These are phyloP conservation scores for Malurus melanocephalus DNA, from an alignment of 2,113 vertebrate genomes.

Conservation along the genomic window DNA sequence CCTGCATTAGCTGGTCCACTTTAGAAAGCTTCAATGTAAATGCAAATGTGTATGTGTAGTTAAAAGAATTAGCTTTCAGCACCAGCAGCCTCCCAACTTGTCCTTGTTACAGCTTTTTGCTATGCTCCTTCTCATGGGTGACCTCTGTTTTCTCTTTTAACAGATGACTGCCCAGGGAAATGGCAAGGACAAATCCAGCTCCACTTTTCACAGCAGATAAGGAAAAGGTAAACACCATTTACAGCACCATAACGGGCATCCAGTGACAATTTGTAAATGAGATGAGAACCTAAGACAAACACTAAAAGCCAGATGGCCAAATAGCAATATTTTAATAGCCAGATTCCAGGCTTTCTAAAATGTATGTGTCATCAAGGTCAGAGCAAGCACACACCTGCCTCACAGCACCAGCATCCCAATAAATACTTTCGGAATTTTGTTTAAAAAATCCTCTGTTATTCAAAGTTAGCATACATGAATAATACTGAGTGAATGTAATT, in stretches of 20 bases:
- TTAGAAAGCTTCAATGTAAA: background rate
- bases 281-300: background rate
- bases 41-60: background rate
- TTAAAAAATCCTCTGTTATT: background rate
- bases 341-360: background rate
- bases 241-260: background rate
- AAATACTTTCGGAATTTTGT: background rate
- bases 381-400: background rate
- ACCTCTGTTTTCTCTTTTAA: slow-evolving; percentile 18
- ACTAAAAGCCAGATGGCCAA: background rate
- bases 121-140: background rate
- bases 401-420: background rate
- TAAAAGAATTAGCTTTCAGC: background rate
- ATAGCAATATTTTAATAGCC: background rate
- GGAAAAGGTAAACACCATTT: background rate
- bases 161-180: background rate
- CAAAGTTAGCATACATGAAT: background rate
- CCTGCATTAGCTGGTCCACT: background rate
- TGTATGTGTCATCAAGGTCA: background rate
- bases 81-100: background rate
- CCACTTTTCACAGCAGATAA: background rate
- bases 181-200: background rate
- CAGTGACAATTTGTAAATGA: background rate
- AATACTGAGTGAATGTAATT: background rate
- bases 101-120: background rate